Evolutionary conservation across 2,113 vertebrate species (phyloP).

Genomic region (Archocentrus centrarchus): DNA sequence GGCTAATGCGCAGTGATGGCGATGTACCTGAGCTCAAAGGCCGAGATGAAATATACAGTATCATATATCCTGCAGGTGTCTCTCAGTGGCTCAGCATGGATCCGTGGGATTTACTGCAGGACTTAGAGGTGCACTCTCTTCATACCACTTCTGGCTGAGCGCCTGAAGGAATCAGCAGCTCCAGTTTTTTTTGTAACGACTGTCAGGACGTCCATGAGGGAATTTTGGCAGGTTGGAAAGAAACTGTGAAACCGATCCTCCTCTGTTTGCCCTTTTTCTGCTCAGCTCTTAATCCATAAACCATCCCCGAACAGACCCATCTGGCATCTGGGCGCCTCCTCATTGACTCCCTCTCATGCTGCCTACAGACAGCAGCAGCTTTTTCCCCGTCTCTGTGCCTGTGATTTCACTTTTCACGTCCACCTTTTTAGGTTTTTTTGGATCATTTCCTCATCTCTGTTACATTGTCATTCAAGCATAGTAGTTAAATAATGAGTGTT

Average conservation of each 20-base stretch:
- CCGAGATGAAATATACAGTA: slow-evolving; percentile 66
- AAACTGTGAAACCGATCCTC: slow-evolving; percentile 76
- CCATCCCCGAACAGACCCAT: slow-evolving; percentile 63
- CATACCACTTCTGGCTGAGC: slow-evolving; percentile 62
- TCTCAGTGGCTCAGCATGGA: slow-evolving; percentile 54
- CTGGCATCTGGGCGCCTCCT: slow-evolving; percentile 58
- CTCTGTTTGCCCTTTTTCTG: slow-evolving; percentile 46
- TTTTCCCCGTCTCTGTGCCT: slow-evolving; percentile 23
- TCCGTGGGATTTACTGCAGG: slow-evolving; percentile 66
- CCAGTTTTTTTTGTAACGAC: slow-evolving; percentile 51
- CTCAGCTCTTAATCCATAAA: slow-evolving; percentile 76
- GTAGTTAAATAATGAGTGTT: slow-evolving; percentile 3
- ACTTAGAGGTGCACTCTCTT: slow-evolving; percentile 69
- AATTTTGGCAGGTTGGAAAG: slow-evolving; percentile 71
- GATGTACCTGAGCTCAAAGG: slow-evolving; percentile 57
- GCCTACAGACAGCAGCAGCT: slow-evolving; percentile 22
- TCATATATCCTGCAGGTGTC: slow-evolving; percentile 76
- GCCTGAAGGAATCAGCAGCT: slow-evolving; percentile 71
- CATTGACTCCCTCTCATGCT: slow-evolving; percentile 42
- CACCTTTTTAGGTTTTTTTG: slow-evolving; percentile 8
- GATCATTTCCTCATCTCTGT: slow-evolving; percentile 4
- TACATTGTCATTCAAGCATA: slow-evolving; percentile 1
- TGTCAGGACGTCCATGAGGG: slow-evolving; percentile 62
- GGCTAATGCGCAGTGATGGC: slow-evolving; percentile 42
- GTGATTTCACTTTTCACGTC: slow-evolving; percentile 57